phyloP scores from a whole-genome alignment of 2,888 invertebrate genomes.

The Amphipyra tragopoginis region DNA sequence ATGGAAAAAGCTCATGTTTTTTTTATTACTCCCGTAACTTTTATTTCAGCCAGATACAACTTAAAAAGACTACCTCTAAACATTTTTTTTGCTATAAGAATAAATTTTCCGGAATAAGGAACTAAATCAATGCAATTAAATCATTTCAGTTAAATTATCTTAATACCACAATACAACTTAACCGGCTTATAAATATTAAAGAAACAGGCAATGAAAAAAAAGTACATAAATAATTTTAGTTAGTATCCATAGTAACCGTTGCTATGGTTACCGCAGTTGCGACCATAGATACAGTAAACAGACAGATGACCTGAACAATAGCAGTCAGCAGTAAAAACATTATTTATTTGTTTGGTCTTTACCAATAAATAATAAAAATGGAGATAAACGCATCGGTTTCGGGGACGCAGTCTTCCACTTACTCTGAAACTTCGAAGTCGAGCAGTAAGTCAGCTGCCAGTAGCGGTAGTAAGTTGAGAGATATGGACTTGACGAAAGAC shows the following conservation, averaged over 20 bases:
- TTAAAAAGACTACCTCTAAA: not conserved
- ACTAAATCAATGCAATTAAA: too few species aligned
- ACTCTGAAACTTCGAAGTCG: conserved; percentile 75
- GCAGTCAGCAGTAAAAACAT: not conserved
- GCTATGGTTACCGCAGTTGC: conserved; percentile 18
- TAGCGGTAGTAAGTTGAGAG: conserved; percentile 63
- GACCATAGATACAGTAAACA: too few species aligned
- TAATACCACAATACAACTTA: not conserved
- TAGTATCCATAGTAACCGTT: conserved; percentile 7
- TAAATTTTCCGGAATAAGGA: too few species aligned
- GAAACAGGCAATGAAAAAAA: too few species aligned
- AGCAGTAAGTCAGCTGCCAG: conserved; percentile 67
- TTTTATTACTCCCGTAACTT: too few species aligned
- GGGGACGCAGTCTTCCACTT: conserved; percentile 76
- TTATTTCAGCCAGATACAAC: not conserved
- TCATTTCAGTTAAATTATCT: too few species aligned
- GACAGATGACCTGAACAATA: not conserved
- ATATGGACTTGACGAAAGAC: conserved; percentile 76
- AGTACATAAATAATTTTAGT: too few species aligned
- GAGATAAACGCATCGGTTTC: conserved; percentile 56
- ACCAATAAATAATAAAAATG: conserved; percentile 27
- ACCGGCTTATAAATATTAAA: not conserved
- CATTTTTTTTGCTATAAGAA: too few species aligned
- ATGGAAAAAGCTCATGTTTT: too few species aligned
- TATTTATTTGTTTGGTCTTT: conserved; percentile 5